Conservation (phyloP, 2,113 vertebrate species). For the Speoplatyrhinus poulsoni region DNA sequence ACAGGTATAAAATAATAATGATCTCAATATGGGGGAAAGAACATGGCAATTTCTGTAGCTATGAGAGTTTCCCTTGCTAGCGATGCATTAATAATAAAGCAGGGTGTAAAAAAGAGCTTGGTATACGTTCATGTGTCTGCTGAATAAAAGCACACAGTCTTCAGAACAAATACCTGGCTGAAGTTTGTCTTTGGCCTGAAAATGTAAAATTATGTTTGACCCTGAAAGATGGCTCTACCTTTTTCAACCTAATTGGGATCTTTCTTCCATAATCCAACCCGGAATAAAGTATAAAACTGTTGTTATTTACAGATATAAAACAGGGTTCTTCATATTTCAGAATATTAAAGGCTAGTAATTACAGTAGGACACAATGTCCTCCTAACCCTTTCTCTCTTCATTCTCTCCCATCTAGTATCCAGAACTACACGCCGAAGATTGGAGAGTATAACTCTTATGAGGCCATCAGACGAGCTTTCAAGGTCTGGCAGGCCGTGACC, state of each 20-base stretch:
- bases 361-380: background rate
- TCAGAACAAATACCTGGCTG: no score
- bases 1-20: conserved; percentile 77
- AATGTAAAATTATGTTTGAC: background rate
- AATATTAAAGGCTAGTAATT: no score
- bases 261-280: background rate
- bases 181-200: background rate
- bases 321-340: background rate
- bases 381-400: background rate
- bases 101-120: no score
- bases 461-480: conserved; percentile 88
- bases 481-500: conserved; percentile 88
- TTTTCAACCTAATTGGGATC: background rate
- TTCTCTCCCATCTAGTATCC: conserved; percentile 79
- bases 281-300: background rate
- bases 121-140: no score
- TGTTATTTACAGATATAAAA: background rate
- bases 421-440: conserved; percentile 96
- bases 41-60: no score
- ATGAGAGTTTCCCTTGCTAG: no score
- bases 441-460: conserved; percentile 86
- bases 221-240: background rate
- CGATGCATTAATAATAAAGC: no score
- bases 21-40: no score
- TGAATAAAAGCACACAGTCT: background rate